Evolutionary conservation across 2,113 vertebrate genomes (phyloP).

Genomic region (Cairina moschata): DNA sequence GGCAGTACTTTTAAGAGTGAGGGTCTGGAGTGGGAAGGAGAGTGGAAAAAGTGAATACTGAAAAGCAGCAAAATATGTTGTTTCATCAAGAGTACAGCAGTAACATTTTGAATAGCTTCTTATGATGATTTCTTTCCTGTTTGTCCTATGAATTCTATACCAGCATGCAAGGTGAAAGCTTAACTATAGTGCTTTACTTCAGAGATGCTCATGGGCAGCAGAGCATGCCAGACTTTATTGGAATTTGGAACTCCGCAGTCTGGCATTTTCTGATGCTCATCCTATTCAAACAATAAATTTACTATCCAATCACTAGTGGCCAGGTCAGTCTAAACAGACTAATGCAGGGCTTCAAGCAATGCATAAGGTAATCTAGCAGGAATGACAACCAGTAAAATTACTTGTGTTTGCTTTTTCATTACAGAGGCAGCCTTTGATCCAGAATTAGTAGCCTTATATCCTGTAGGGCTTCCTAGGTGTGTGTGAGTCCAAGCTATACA

Average conservation of each 20-base stretch:
- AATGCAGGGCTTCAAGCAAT: constrained; percentile 33
- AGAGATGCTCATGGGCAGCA: constrained; percentile 40
- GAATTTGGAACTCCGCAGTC: constrained; percentile 51
- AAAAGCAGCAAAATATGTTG: not conserved
- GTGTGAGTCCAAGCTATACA: not conserved
- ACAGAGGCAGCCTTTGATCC: constrained; percentile 19
- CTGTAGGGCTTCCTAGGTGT: not conserved
- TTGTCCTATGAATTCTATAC: constrained; percentile 17
- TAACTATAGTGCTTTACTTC: constrained; percentile 44
- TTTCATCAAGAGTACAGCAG: not conserved
- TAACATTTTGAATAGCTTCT: not conserved
- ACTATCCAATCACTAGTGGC: constrained; percentile 64
- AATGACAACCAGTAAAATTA: constrained; percentile 48
- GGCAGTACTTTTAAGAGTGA: not conserved
- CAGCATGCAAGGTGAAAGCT: constrained; percentile 37
- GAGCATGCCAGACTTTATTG: constrained; percentile 30
- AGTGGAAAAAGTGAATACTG: not conserved
- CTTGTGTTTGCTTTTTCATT: constrained; percentile 42
- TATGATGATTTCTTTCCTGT: constrained; percentile 11
- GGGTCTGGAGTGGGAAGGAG: not conserved
- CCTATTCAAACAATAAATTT: constrained; percentile 68
- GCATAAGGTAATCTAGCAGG: constrained; percentile 44
- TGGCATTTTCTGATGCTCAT: constrained; percentile 33
- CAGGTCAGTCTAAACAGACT: constrained; percentile 57
- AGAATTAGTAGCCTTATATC: constrained; percentile 5